These are phyloP conservation scores for Chloroceryle inda DNA, from an alignment of 2,797 vertebrate species.

Conservation along the genomic window DNA sequence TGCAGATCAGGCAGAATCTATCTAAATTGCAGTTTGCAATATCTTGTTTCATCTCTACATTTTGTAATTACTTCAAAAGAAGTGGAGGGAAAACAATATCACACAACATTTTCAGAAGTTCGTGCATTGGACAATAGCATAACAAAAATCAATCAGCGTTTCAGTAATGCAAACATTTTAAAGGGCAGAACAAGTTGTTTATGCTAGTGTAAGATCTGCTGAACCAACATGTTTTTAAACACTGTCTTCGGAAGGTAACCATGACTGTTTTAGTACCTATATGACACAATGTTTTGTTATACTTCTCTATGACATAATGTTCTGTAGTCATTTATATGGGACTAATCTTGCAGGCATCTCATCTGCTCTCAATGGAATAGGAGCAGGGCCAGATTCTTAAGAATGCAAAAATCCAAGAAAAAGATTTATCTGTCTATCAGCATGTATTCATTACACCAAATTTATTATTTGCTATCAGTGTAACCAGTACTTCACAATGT, in stretches of 20 bases:
- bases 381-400: neutral
- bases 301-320: conserved; percentile 11
- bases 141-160: conserved; percentile 45
- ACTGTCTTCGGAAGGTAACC: conserved; percentile 17
- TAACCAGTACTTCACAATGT: neutral
- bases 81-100: neutral
- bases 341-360: conserved; percentile 55
- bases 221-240: conserved; percentile 48
- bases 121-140: neutral
- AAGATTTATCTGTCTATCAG: conserved; percentile 61
- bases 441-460: conserved; percentile 54
- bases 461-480: neutral
- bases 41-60: conserved; percentile 13
- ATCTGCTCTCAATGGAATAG: neutral
- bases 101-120: neutral
- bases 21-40: neutral
- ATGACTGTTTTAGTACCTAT: neutral
- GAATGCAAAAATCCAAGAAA: conserved; percentile 38
- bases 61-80: neutral
- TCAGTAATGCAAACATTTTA: neutral
- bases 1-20: neutral
- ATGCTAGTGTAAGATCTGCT: neutral
- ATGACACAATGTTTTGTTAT: conserved; percentile 55
- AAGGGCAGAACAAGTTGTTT: conserved; percentile 7
- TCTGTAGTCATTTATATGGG: conserved; percentile 20